Conservation (phyloP, 2,888 invertebrate genomes). For the Latheticus oryzae region DNA sequence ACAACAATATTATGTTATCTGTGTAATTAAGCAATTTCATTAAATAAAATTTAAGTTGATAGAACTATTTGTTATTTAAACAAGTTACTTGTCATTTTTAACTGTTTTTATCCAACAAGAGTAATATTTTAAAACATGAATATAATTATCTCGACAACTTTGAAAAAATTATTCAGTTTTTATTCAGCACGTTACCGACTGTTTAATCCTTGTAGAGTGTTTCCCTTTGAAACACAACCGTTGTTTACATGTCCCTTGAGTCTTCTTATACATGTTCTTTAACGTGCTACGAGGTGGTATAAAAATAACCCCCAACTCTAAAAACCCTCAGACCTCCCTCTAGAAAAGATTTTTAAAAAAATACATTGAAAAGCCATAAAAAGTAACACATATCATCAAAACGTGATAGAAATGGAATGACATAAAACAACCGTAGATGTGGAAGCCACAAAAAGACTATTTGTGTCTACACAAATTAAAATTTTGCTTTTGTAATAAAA, state of each 20-base stretch:
- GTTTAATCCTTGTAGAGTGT: conserved; percentile 41
- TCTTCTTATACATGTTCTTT: conserved; percentile 41
- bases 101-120: too few relatives aligned
- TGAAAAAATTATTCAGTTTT: conserved; percentile 32
- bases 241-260: conserved; percentile 42
- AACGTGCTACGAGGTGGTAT: conserved; percentile 37
- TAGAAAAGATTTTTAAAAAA: conserved; percentile 26
- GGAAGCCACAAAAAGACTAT: background rate
- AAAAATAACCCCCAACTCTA: conserved; percentile 31
- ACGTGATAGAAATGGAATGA: background rate
- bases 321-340: conserved; percentile 13
- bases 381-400: conserved; percentile 3
- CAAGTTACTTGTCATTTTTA: conserved; percentile 20
- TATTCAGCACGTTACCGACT: conserved; percentile 35
- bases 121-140: too few relatives aligned
- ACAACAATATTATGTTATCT: too few relatives aligned
- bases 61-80: too few relatives aligned
- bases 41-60: too few relatives aligned
- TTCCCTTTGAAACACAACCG: conserved; percentile 40
- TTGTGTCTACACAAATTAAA: background rate
- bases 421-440: too few relatives aligned
- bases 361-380: conserved; percentile 28
- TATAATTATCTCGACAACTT: too few relatives aligned
- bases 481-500: background rate
- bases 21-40: conserved; percentile 34